Evolutionary conservation across 2,888 invertebrate genomes (phyloP), one percentile per base, ranked within the genome.

Genomic region (Trachelus iudaicus): DNA sequence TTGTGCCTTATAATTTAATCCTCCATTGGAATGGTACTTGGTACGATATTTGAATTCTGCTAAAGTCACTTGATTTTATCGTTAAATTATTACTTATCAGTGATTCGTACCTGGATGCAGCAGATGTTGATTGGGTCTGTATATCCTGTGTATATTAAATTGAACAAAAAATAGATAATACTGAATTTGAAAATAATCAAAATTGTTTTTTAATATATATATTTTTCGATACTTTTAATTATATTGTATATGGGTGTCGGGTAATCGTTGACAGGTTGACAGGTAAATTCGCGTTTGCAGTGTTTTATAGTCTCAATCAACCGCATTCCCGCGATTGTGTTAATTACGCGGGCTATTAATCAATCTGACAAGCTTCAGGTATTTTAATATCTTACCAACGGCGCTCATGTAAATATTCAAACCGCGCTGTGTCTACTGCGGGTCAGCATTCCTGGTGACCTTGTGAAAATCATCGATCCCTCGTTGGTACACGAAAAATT

Each of bases 1-100:
- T 73, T 73, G 71, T 76, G 76, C 76, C 71, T 71, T 34, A 11
- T 76, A 73, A 76, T 76, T 76, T 40, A 69, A 76, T 69, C 15
- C 69, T 33, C 30, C 31, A 30, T 11, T 33, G 69, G 69, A 69
- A 69, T 69, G 69, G 69, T 40, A 40, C 40, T 15, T 40, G 40
- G 40, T 40, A 40, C 15, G 15, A 15, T 40, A 40, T 40, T 40
- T 40, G 40, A 40, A 40, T 40, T 40, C 40, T 40, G 40, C 40
- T 6, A 40, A 40, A 40, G 40, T 40, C 15, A 4, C 15, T 40
- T 40, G 40, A 40, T 40, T 40, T 15, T 40, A 15, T 6, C 40
- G 4, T 40, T 40, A 4, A 13, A 40, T 4, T 0, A 40, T 13
- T 37, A 37, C 1, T 37, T 37, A 37, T 15, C 40, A 40, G 40